Conservation (phyloP, 2,113 vertebrate species). For the Microcebus griseorufus region DNA sequence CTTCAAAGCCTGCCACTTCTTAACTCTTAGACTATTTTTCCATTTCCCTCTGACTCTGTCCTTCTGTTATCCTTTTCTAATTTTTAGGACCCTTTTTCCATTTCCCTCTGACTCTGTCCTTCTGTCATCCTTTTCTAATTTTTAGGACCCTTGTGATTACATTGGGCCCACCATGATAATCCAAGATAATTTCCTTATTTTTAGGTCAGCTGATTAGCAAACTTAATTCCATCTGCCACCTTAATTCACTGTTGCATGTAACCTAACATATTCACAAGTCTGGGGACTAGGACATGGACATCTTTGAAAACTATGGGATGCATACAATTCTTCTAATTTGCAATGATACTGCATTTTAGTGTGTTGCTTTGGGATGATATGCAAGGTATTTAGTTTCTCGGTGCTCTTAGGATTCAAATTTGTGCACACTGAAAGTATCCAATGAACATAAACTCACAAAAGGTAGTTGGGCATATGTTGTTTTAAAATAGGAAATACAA, state of each 20-base stretch:
- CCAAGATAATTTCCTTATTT: not conserved
- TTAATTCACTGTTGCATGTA: not conserved
- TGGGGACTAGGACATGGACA: not conserved
- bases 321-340: not conserved
- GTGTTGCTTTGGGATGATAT: not conserved
- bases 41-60: not conserved
- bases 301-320: not conserved
- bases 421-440: not conserved
- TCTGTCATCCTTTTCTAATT: not conserved
- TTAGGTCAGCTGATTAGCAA: not conserved
- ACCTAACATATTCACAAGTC: not conserved
- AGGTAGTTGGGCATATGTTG: not conserved
- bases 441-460: not conserved
- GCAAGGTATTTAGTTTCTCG: not conserved
- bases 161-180: not conserved
- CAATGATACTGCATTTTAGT: not conserved
- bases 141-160: not conserved
- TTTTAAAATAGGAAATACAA: not conserved
- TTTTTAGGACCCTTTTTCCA: not conserved
- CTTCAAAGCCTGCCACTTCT: not conserved
- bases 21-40: not conserved
- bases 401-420: not conserved
- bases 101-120: not conserved
- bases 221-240: not conserved
- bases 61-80: not conserved